Percentiles rank a stretch among this genome's conserved stretches.
phyloP scores from a whole-genome alignment of 2,888 invertebrate species.

The Keiferia lycopersicella region DNA sequence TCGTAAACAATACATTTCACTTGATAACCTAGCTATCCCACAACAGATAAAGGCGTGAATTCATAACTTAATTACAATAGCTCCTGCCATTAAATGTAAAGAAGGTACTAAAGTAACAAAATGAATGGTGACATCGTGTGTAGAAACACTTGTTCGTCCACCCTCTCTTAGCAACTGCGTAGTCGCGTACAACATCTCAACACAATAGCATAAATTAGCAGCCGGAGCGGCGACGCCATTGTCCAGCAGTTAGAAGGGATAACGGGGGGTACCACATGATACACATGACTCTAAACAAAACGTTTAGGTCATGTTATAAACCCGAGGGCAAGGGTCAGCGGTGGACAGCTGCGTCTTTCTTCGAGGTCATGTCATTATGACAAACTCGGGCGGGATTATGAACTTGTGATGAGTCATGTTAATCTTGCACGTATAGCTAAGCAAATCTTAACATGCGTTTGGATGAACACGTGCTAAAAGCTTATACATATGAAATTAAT shows the following conservation, averaged over 20 bases:
- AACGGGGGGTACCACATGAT: neutral
- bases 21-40: neutral
- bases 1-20: neutral
- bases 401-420: neutral
- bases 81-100: neutral
- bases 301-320: neutral
- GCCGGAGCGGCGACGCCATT: slow-evolving; percentile 10
- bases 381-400: slow-evolving; percentile 1
- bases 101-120: neutral
- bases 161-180: neutral
- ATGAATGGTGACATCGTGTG: neutral
- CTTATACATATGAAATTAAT: too few species aligned
- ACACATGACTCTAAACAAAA: slow-evolving; percentile 7
- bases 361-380: neutral
- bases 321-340: slow-evolving; percentile 10
- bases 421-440: neutral
- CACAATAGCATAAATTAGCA: slow-evolving; percentile 18
- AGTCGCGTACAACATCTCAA: neutral
- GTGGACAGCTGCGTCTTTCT: slow-evolving; percentile 13
- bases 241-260: neutral
- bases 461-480: too few species aligned
- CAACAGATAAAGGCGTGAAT: neutral
- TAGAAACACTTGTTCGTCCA: slow-evolving; percentile 6
- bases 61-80: neutral
- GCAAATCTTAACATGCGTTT: neutral